These are phyloP conservation scores for Luscinia luscinia DNA, from an alignment of 2,797 vertebrate species.

Conservation along the genomic window DNA sequence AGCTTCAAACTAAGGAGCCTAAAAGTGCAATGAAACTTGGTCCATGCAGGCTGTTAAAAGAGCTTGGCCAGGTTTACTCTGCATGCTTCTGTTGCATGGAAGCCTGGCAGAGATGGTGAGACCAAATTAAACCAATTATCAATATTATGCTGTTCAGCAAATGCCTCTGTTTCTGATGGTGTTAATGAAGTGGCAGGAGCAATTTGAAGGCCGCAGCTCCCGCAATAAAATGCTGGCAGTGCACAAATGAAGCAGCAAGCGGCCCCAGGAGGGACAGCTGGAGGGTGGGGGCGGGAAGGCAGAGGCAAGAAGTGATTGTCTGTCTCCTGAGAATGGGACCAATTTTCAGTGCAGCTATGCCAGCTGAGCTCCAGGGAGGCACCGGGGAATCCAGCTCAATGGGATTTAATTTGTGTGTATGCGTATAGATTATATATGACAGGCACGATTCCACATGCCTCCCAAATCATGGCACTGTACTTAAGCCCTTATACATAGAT, in stretches of 20 bases:
- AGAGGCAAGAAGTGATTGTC: slow-evolving; percentile 34
- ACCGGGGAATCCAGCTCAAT: slow-evolving; percentile 45
- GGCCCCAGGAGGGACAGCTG: neutral
- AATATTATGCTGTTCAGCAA: neutral
- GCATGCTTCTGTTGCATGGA: neutral
- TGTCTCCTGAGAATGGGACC: slow-evolving; percentile 39
- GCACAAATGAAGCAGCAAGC: neutral
- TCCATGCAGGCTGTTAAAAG: neutral
- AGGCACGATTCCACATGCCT: slow-evolving; percentile 47
- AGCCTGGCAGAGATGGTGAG: neutral
- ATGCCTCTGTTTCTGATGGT: neutral
- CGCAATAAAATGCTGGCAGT: neutral
- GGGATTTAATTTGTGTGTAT: slow-evolving; percentile 36
- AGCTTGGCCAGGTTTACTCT: neutral
- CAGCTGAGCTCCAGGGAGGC: slow-evolving; percentile 55
- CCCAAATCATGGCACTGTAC: slow-evolving; percentile 15
- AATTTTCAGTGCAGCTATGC: slow-evolving; percentile 60
- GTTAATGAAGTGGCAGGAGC: neutral
- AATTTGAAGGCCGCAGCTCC: neutral
- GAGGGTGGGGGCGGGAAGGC: neutral
- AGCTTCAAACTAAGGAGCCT: neutral
- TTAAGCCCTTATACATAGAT: slow-evolving; percentile 29
- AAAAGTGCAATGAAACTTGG: neutral
- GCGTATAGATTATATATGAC: slow-evolving; percentile 37
- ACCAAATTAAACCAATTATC: slow-evolving; percentile 28